Percentiles rank a stretch among this genome's conserved stretches.
Evolutionary conservation across 2,113 vertebrate species (phyloP).

Genomic region (Pedetes capensis): DNA sequence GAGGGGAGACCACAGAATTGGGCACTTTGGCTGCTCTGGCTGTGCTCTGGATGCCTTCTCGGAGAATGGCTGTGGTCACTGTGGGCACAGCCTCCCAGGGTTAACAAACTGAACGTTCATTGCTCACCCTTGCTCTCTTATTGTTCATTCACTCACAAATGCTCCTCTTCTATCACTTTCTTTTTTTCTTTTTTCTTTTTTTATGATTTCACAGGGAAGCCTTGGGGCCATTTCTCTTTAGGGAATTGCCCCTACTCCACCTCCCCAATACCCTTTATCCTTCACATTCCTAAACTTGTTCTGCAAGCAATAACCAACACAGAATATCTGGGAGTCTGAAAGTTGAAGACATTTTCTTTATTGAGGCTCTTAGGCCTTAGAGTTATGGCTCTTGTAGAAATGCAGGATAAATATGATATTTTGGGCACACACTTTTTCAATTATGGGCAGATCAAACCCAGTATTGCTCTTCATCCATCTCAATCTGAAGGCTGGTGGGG

Average conservation of each 20-base stretch:
- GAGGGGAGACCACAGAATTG: background rate
- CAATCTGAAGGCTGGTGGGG: conserved; percentile 71
- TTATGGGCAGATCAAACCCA: conserved; percentile 74
- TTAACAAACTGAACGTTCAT: background rate
- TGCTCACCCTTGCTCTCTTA: background rate
- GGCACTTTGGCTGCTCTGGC: background rate
- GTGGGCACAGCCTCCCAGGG: background rate
- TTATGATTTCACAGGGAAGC: background rate
- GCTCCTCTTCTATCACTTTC: background rate
- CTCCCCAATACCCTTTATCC: background rate
- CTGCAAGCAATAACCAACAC: conserved; percentile 16
- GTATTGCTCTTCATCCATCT: conserved; percentile 76
- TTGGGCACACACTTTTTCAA: conserved; percentile 77
- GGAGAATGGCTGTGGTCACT: background rate
- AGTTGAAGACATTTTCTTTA: conserved; percentile 44
- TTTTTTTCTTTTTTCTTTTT: no score
- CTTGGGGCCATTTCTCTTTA: background rate
- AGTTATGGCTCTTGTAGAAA: conserved; percentile 65
- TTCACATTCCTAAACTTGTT: background rate
- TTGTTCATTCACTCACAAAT: background rate
- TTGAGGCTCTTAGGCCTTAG: conserved; percentile 55
- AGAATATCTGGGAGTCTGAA: background rate
- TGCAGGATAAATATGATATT: conserved; percentile 74
- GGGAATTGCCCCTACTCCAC: background rate
- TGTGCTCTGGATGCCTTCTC: background rate